Evolutionary conservation across 2,797 vertebrate genomes (phyloP).

Genomic region (Sparus aurata): DNA sequence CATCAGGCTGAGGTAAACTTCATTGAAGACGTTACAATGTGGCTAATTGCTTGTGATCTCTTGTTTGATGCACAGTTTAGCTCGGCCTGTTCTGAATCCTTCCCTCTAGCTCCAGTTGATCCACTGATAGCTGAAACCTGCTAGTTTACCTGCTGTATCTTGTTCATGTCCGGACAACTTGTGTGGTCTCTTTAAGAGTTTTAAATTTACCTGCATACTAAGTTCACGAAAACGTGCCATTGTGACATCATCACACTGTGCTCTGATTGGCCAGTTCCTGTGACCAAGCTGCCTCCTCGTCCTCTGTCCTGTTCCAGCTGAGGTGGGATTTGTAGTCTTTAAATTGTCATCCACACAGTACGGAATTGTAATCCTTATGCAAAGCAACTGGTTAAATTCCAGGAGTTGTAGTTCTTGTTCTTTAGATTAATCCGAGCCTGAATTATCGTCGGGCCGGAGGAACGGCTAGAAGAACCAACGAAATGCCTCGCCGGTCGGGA

Average conservation of each 20-base stretch:
- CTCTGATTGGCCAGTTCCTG: constrained; percentile 5
- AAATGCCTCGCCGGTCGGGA: constrained; percentile 77
- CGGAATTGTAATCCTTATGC: constrained; percentile 44
- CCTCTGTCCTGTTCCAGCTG: constrained; percentile 21
- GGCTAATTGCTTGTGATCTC: no score
- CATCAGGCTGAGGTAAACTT: background rate
- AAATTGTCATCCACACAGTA: constrained; percentile 20
- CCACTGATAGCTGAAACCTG: no score
- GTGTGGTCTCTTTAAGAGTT: background rate
- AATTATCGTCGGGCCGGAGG: constrained; percentile 10
- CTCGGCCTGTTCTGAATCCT: background rate
- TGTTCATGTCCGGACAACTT: background rate
- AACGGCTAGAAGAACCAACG: constrained; percentile 81
- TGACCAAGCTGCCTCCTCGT: constrained; percentile 46
- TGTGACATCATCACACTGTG: background rate
- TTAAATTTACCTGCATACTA: constrained; percentile 34
- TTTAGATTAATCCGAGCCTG: background rate
- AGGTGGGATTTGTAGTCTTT: constrained; percentile 48
- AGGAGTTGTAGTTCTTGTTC: constrained; percentile 24
- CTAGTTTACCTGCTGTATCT: background rate
- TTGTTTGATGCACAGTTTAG: background rate
- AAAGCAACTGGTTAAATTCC: constrained; percentile 29
- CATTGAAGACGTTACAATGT: no score
- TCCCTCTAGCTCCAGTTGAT: background rate
- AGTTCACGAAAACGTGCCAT: background rate